Conservation (phyloP, 2,113 vertebrate genomes). For the Peromyscus leucopus region DNA sequence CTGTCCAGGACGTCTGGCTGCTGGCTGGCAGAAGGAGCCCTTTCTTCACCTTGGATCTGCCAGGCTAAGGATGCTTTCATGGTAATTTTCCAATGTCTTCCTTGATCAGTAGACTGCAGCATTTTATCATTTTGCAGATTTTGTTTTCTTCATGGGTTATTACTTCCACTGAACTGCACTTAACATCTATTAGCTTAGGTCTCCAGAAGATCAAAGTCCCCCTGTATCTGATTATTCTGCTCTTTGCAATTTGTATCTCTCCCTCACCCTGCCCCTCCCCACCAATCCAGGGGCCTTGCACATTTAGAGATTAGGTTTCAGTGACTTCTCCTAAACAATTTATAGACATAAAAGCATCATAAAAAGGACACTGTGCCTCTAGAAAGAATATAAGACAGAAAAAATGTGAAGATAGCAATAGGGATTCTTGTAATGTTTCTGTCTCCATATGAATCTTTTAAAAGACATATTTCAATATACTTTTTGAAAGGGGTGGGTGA, state of each 20-base stretch:
- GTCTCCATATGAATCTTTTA: constrained; percentile 59
- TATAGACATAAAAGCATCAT: constrained; percentile 76
- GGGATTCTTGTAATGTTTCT: constrained; percentile 26
- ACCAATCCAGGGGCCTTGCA: constrained; percentile 62
- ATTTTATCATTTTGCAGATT: constrained; percentile 86
- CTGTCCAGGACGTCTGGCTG: constrained; percentile 78
- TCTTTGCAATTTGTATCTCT: constrained; percentile 78
- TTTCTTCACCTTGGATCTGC: constrained; percentile 82
- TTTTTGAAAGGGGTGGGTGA: constrained; percentile 42
- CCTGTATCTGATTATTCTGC: constrained; percentile 82
- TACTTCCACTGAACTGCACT: constrained; percentile 86
- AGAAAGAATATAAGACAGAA: constrained; percentile 44
- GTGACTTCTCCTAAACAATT: constrained; percentile 68
- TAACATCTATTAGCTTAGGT: constrained; percentile 85
- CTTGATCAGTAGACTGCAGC: constrained; percentile 84
- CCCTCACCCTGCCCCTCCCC: constrained; percentile 24
- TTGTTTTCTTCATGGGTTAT: constrained; percentile 87
- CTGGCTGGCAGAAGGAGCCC: constrained; percentile 74
- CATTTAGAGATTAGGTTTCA: constrained; percentile 79
- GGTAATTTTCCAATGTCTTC: constrained; percentile 84
- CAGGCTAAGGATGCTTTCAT: constrained; percentile 82
- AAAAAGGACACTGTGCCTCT: constrained; percentile 60
- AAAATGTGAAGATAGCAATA: constrained; percentile 49
- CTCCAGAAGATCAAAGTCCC: constrained; percentile 84
- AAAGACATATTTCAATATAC: constrained; percentile 50